These are phyloP conservation scores for Zelleria hepariella DNA, from an alignment of 2,888 invertebrate species.

Conservation along the genomic window DNA sequence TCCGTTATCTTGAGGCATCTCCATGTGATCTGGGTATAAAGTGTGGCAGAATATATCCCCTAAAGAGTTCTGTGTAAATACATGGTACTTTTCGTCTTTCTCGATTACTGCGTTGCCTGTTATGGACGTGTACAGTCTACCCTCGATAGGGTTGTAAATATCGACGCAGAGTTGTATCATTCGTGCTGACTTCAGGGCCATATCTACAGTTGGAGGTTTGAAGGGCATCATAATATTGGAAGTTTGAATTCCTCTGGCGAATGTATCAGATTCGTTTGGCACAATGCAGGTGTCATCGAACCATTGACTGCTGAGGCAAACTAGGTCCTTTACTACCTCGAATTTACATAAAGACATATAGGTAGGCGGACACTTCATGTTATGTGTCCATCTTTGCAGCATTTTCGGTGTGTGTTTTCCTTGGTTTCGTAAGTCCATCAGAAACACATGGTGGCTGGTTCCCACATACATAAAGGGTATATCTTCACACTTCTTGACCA, in stretches of 20 bases:
- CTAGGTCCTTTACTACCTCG: slow-evolving; percentile 43
- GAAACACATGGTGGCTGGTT: slow-evolving; percentile 48
- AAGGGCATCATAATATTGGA: slow-evolving; percentile 42
- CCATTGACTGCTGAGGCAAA: slow-evolving; percentile 55
- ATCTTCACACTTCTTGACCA: slow-evolving; percentile 35
- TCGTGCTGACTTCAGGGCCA: slow-evolving; percentile 38
- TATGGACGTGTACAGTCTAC: slow-evolving; percentile 38
- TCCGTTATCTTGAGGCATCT: slow-evolving; percentile 40
- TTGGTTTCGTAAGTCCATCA: slow-evolving; percentile 43
- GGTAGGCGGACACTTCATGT: slow-evolving; percentile 63
- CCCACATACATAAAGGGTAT: slow-evolving; percentile 41
- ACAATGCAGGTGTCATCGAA: slow-evolving; percentile 54
- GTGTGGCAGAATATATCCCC: slow-evolving; percentile 54
- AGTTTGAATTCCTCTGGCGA: slow-evolving; percentile 24
- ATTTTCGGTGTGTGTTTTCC: slow-evolving; percentile 28
- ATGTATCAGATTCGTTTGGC: slow-evolving; percentile 36
- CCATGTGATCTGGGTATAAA: slow-evolving; percentile 41
- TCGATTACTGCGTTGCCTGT: slow-evolving; percentile 39
- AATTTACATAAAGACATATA: slow-evolving; percentile 44
- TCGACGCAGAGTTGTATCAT: slow-evolving; percentile 39
- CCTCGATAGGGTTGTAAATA: slow-evolving; percentile 38
- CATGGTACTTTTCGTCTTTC: slow-evolving; percentile 34
- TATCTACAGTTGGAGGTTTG: slow-evolving; percentile 43
- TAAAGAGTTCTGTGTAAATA: slow-evolving; percentile 50
- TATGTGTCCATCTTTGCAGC: slow-evolving; percentile 71